These are phyloP conservation scores for Saguinus midas DNA, from an alignment of 2,113 vertebrate genomes.

Conservation along the genomic window DNA sequence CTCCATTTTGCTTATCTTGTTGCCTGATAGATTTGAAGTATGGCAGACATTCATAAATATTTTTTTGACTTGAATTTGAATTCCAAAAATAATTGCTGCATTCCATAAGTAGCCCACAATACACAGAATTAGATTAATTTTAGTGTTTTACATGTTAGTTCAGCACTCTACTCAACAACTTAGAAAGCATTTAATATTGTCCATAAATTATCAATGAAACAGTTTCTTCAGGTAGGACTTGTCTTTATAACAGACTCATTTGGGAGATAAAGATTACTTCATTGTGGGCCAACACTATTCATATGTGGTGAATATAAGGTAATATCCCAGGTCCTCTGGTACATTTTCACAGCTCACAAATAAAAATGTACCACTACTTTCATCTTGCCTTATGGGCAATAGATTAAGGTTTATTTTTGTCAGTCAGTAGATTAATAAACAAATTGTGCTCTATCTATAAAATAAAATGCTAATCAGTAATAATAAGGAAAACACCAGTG, in stretches of 20 bases:
- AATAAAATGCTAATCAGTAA: not conserved
- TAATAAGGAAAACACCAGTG: not conserved
- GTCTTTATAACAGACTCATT: conserved; percentile 29
- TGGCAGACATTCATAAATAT: not conserved
- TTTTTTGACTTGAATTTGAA: conserved; percentile 31
- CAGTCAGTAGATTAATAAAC: not conserved
- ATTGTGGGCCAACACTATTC: not conserved
- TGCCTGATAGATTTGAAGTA: not conserved
- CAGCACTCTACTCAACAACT: conserved; percentile 14
- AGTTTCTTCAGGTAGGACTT: not conserved
- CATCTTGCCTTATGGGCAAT: not conserved
- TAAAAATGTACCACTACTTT: not conserved
- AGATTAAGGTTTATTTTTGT: not conserved
- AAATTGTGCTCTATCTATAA: not conserved
- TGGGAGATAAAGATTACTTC: conserved; percentile 33
- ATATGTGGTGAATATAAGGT: not conserved
- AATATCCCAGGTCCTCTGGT: not conserved
- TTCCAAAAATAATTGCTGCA: not conserved
- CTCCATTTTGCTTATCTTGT: not conserved
- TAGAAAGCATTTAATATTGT: conserved; percentile 10
- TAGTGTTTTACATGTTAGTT: not conserved
- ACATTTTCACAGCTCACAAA: not conserved
- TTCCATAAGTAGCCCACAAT: not conserved
- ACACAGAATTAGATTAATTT: not conserved
- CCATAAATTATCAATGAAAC: conserved; percentile 7